phyloP scores from a whole-genome alignment of 2,797 vertebrate species.

The Lutjanus argentimaculatus region DNA sequence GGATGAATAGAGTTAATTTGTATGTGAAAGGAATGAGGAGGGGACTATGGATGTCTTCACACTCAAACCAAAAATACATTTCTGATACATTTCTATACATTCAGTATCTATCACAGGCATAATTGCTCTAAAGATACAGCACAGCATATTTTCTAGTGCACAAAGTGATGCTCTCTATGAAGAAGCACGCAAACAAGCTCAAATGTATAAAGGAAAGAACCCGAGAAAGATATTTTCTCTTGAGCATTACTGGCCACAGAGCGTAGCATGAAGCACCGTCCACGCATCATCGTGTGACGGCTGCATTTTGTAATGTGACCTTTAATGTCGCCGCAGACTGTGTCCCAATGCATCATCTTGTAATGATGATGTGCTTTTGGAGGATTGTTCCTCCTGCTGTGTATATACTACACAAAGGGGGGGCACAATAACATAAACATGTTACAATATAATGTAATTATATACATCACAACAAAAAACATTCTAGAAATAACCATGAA shows the following conservation, averaged over 20 bases:
- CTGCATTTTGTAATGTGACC: slow-evolving; percentile 43
- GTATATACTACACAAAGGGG: neutral
- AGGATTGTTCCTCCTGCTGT: neutral
- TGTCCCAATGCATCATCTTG: slow-evolving; percentile 34
- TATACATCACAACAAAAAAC: neutral
- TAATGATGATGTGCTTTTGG: slow-evolving; percentile 35
- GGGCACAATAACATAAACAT: slow-evolving; percentile 7
- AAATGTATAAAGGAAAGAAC: neutral
- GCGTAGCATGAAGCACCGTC: neutral
- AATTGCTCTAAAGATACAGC: neutral
- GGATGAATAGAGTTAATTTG: slow-evolving; percentile 59
- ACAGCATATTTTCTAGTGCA: neutral
- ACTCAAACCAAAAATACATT: slow-evolving; percentile 25
- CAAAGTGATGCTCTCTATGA: neutral
- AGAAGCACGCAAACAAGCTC: neutral
- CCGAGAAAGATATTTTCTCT: neutral
- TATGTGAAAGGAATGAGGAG: slow-evolving; percentile 36
- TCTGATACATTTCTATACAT: slow-evolving; percentile 17
- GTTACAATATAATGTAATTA: neutral
- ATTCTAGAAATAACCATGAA: neutral
- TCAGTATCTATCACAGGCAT: slow-evolving; percentile 1
- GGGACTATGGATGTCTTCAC: slow-evolving; percentile 10
- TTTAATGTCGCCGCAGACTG: slow-evolving; percentile 32
- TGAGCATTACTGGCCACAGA: neutral
- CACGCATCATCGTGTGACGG: slow-evolving; percentile 37